Percentiles rank a stretch among this genome's conserved stretches.
Conservation (phyloP, 2,888 invertebrate genomes). For the Polia nebulosa region DNA sequence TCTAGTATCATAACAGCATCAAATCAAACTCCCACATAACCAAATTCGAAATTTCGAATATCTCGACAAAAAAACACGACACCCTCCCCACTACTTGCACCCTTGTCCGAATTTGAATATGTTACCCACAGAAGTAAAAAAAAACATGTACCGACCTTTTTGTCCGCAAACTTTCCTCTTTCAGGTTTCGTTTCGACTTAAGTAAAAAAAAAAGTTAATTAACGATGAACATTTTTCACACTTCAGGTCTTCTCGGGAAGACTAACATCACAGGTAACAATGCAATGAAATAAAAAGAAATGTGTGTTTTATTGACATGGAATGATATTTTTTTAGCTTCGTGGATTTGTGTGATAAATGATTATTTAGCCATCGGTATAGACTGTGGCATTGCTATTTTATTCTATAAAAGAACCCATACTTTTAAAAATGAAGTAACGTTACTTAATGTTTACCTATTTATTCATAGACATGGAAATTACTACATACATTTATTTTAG, state of each 20-base stretch:
- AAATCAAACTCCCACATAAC: background rate
- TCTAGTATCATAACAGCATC: background rate
- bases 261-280: slow-evolving; percentile 91
- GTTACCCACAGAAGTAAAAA: slow-evolving; percentile 70
- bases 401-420: background rate
- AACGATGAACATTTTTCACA: slow-evolving; percentile 91
- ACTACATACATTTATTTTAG: slow-evolving; percentile 3
- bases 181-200: slow-evolving; percentile 86
- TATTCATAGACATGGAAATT: slow-evolving; percentile 3
- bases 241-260: slow-evolving; percentile 92
- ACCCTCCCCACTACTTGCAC: slow-evolving; percentile 80
- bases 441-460: background rate
- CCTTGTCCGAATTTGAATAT: slow-evolving; percentile 80
- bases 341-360: slow-evolving; percentile 75
- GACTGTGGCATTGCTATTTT: background rate
- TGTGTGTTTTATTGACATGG: slow-evolving; percentile 84
- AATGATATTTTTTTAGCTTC: slow-evolving; percentile 79
- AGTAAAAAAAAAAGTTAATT: slow-evolving; percentile 87
- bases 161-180: slow-evolving; percentile 89
- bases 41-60: slow-evolving; percentile 68
- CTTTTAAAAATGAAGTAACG: background rate
- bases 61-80: slow-evolving; percentile 69
- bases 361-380: slow-evolving; percentile 32
- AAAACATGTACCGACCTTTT: slow-evolving; percentile 81
- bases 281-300: slow-evolving; percentile 75